Evolutionary conservation across 2,797 vertebrate species (phyloP).

Genomic region (Menidia menidia): DNA sequence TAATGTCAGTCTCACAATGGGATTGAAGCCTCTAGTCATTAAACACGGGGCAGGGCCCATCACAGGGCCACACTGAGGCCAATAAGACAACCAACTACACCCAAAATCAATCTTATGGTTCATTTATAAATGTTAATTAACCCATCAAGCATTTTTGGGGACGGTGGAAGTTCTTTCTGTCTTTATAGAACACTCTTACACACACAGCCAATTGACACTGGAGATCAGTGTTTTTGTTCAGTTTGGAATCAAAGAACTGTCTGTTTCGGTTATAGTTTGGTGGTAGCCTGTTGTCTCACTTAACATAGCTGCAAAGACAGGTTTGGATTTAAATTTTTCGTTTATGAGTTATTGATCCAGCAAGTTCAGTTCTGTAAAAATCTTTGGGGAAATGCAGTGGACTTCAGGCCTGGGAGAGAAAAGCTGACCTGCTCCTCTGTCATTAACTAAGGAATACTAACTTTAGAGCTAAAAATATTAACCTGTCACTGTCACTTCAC

Average conservation of each 20-base stretch:
- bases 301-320: neutral
- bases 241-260: neutral
- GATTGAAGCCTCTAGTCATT: too few relatives aligned
- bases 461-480: neutral
- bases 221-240: slow-evolving; percentile 14
- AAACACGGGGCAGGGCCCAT: too few relatives aligned
- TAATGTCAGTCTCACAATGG: too few relatives aligned
- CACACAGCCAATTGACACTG: neutral
- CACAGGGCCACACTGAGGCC: too few relatives aligned
- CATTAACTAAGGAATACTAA: too few relatives aligned
- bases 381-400: neutral
- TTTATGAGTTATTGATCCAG: slow-evolving; percentile 21
- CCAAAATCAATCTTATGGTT: too few relatives aligned
- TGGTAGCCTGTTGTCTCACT: slow-evolving; percentile 14
- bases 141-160: too few relatives aligned
- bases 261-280: slow-evolving; percentile 31
- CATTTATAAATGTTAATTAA: too few relatives aligned
- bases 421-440: neutral
- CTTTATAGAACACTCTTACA: neutral
- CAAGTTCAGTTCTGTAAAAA: slow-evolving; percentile 1
- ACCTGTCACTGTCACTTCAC: neutral
- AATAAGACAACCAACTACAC: too few relatives aligned
- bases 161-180: neutral
- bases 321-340: slow-evolving; percentile 4
- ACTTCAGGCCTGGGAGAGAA: neutral